Evolutionary conservation across 92 coral and sea anemone genomes (phyloP).

Genomic region (Nematostella vectensis): DNA sequence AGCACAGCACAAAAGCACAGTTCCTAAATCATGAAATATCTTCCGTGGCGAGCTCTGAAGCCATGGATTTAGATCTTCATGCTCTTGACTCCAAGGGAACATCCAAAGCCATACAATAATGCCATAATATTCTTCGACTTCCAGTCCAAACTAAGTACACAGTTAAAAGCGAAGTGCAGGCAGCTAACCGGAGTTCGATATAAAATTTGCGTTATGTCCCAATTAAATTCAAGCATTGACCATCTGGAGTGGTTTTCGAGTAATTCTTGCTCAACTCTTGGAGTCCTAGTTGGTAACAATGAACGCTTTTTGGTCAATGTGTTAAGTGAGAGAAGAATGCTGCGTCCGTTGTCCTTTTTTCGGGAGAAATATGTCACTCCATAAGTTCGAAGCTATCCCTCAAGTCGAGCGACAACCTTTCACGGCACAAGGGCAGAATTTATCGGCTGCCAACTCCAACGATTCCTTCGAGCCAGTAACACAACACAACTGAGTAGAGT

Average conservation of each 20-base stretch:
- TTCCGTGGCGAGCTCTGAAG: too few relatives aligned
- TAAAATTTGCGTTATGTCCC: too few relatives aligned
- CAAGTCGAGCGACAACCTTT: slow-evolving; percentile 8
- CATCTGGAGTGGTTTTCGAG: not conserved
- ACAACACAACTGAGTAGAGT: slow-evolving; percentile 18
- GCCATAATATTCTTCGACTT: too few relatives aligned
- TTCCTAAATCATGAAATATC: too few relatives aligned
- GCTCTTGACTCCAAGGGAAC: too few relatives aligned
- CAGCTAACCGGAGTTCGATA: too few relatives aligned
- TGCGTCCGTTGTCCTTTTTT: slow-evolving; percentile 1
- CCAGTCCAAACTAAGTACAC: too few relatives aligned
- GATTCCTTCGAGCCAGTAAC: slow-evolving; percentile 16
- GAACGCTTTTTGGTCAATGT: slow-evolving; percentile 13
- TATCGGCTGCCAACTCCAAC: slow-evolving; percentile 21
- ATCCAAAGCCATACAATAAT: too few relatives aligned
- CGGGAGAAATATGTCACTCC: not conserved
- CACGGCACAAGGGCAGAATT: slow-evolving; percentile 21
- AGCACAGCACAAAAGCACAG: not conserved
- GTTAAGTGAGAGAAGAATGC: slow-evolving; percentile 41
- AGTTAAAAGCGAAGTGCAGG: too few relatives aligned
- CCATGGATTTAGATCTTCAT: too few relatives aligned
- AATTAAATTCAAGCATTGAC: too few relatives aligned
- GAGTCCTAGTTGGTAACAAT: not conserved
- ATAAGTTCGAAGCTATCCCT: not conserved
- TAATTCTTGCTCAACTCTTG: too few relatives aligned